Evolutionary conservation across 2,888 invertebrate species (phyloP).

Genomic region (Cryptocephalus moraei): DNA sequence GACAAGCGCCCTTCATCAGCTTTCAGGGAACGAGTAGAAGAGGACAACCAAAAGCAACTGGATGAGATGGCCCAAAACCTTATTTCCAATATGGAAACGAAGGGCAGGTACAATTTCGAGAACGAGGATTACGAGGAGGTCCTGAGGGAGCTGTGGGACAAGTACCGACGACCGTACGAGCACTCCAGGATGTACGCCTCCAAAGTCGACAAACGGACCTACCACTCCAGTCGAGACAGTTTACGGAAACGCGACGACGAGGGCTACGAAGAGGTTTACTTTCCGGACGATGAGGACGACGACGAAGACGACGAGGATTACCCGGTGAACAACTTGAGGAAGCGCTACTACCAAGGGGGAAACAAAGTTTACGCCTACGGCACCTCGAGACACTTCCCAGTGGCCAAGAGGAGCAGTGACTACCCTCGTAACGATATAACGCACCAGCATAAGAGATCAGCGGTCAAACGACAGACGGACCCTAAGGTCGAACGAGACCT

Average conservation of each 20-base stretch:
- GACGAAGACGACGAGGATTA: slow-evolving; percentile 16
- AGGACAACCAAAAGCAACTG: slow-evolving; percentile 39
- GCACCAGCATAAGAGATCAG: slow-evolving; percentile 26
- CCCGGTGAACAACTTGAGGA: slow-evolving; percentile 13
- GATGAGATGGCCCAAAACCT: slow-evolving; percentile 29
- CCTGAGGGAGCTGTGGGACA: slow-evolving; percentile 47
- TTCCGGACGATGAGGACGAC: slow-evolving; percentile 13
- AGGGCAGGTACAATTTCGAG: slow-evolving; percentile 15
- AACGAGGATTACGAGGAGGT: slow-evolving; percentile 39
- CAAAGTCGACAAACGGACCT: slow-evolving; percentile 21
- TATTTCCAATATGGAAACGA: slow-evolving; percentile 24
- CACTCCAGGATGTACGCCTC: slow-evolving; percentile 22
- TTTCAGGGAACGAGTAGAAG: slow-evolving; percentile 46
- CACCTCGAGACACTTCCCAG: slow-evolving; percentile 50
- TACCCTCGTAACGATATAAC: slow-evolving; percentile 12
- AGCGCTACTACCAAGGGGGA: slow-evolving; percentile 14
- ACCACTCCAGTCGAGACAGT: slow-evolving; percentile 14
- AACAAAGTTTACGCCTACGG: slow-evolving; percentile 16
- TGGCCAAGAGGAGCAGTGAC: slow-evolving; percentile 51
- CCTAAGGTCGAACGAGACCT: slow-evolving; percentile 60
- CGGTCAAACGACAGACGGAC: slow-evolving; percentile 42
- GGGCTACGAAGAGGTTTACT: slow-evolving; percentile 9
- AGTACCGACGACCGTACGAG: slow-evolving; percentile 28
- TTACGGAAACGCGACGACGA: slow-evolving; percentile 4
- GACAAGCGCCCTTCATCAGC: slow-evolving; percentile 40